Conservation (phyloP, 2,797 vertebrate species). For the Gymnothorax reevesii region DNA sequence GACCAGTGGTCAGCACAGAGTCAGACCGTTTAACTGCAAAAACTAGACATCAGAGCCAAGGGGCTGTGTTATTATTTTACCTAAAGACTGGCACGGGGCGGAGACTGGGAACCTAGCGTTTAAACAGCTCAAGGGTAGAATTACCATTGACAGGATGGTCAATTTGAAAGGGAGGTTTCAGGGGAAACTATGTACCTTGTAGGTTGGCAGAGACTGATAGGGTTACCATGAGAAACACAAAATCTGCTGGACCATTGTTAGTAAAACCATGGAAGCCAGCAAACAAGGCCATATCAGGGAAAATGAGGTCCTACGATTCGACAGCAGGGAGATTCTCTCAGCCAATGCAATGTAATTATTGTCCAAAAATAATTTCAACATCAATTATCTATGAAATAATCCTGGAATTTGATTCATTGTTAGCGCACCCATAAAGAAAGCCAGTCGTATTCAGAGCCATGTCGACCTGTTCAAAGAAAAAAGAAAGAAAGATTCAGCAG, state of each 20-base stretch:
- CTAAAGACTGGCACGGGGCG: not conserved
- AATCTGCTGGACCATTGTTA: constrained; percentile 32
- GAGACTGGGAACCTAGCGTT: constrained; percentile 52
- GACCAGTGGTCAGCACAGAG: not conserved
- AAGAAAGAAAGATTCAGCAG: not conserved
- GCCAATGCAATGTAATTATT: not conserved
- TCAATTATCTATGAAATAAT: not conserved
- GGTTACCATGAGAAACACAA: constrained; percentile 24
- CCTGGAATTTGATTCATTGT: not conserved
- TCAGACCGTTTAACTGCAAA: not conserved
- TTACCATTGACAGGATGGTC: constrained; percentile 38
- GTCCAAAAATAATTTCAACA: not conserved
- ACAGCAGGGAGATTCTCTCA: not conserved
- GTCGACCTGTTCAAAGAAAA: not conserved
- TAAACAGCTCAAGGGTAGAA: constrained; percentile 55
- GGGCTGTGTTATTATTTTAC: not conserved
- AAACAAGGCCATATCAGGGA: no score
- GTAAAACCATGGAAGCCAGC: no score
- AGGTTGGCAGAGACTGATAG: constrained; percentile 1
- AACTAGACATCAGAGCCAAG: not conserved
- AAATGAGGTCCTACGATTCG: no score
- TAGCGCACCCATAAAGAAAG: not conserved
- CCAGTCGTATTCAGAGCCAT: not conserved
- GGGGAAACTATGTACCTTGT: constrained; percentile 43
- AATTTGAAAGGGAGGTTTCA: constrained; percentile 29